Evolutionary conservation across 2,113 vertebrate genomes (phyloP), one percentile per base, ranked within the genome.

Genomic region (Rynchops niger): DNA sequence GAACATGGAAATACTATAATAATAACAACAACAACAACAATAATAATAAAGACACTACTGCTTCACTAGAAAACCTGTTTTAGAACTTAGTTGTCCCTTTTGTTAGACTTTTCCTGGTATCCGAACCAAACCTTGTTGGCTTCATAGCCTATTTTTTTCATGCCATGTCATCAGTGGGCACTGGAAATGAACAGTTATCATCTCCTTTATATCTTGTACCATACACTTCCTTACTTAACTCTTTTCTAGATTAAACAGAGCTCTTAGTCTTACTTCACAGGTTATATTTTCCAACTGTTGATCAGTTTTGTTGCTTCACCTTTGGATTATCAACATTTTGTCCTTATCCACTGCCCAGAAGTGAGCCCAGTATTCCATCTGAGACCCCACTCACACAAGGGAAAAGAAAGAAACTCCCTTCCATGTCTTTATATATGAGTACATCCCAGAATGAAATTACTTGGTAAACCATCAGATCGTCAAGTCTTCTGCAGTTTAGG

Each of bases 131-230:
- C 15, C 11, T 38, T 66, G 6, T 23, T 74, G 19, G 5, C 53
- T 81, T 80, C 67, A 81, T 7, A 50, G 18, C 22, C 40, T 56
- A 8, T 62, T 82, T 82, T 90, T 90, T 82, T 80, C 34, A 45
- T 32, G 14, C 3, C 19, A 10, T 23, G 23, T 53, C 2, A 0
- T 45, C 32, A 63, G 32, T 0, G 2, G 45, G 19, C 42, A 40
- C 23, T 67, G 76, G 13, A 91, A 72, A 55, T 55, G 2, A 86
- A n/a, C 36, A 32, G 7, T 72, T 72, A 36, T 43, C 19, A 36
- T 52, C 26, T 36, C 25, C 52, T n/a, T 88, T 66, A 34, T 21
- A 45, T 43, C 19, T 38, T 76, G 14, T 12, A 81, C 25, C 61
- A 27, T 50, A 42, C 6, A 26, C 13, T 78, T 93, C 65, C 59